Base-by-base conservation (phyloP, 2,797 vertebrate genomes). In the Diplodus sargus region DNA sequence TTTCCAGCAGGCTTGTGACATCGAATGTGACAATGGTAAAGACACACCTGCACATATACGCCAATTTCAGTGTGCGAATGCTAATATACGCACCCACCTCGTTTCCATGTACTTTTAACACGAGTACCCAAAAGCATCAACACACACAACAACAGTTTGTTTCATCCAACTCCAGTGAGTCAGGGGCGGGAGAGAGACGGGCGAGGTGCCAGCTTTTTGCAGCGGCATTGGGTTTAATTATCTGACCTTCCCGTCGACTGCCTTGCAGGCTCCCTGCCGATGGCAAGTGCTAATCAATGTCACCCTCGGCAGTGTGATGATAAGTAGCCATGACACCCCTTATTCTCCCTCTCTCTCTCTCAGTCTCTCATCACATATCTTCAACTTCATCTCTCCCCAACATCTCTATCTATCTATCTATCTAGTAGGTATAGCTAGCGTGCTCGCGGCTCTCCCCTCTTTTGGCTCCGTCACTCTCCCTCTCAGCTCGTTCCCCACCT, bases 181-280 rank as follows among this genome's bases (percentile, higher is more conserved):
- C 66, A 8, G 43, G 28, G 28, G 64, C 12, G 4, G 74, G 79
- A 84, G 80, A 54, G 83, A 73, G 76, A 51, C 63, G 86, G 91
- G 89, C 71, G 2, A 3, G 14, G 70, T 43, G 81, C 90, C 91
- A 90, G 78, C 78, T 79, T 86, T 78, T 85, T 85, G 85, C 84
- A 75, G 78, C 76, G 68, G 70, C 51, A 11, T 78, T 81, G 79
- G 87, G 88, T 91, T 94, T 95, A 94, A 94, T 94, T 92, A 93
- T 83, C 81, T 83, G 86, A 88, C 92, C 91, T 94, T 93, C 78
- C 66, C 47, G 74, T 75, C 62, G 30, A 84, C 76, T 85, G 66
- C 79, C 84, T 83, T 74, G 70, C 30, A 69, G 82, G 79, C 81
- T 89, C 84, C 87, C 78, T 68, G 87, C 76, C 53, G 81, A 83